phyloP scores from a whole-genome alignment of 2,888 invertebrate species.

The Drosophila hamatofila region DNA sequence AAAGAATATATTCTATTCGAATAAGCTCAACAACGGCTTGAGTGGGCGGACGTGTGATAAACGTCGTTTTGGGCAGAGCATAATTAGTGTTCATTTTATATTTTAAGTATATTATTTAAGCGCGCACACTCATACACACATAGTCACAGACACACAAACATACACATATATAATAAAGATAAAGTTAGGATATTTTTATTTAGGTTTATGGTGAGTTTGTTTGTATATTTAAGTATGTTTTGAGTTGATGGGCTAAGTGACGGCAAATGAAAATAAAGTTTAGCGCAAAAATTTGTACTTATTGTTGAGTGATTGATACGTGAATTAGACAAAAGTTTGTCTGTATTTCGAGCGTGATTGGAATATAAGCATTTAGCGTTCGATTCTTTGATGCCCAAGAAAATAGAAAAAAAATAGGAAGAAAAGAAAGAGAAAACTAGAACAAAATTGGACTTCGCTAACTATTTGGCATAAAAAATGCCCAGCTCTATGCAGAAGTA shows the following conservation, averaged over 20 bases:
- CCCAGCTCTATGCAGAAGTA: conserved; percentile 6
- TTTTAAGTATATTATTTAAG: conserved; percentile 17
- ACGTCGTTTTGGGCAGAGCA: conserved; percentile 16
- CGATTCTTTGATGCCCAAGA: conserved; percentile 42
- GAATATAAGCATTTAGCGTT: conserved; percentile 41
- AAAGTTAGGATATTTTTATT: conserved; percentile 17
- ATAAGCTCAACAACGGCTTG: not conserved
- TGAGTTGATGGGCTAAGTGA: conserved; percentile 39
- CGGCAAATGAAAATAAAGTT: conserved; percentile 58
- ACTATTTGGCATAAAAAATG: conserved; percentile 15
- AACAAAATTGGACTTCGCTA: not conserved
- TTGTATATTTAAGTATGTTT: conserved; percentile 22
- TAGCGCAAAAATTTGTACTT: conserved; percentile 51
- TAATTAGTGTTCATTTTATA: conserved; percentile 28
- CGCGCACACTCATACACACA: conserved; percentile 21
- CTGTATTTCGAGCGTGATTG: conserved; percentile 51
- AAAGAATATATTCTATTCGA: conserved; percentile 7
- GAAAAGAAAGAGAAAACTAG: not conserved
- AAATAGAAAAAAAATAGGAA: not conserved
- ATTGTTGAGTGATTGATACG: conserved; percentile 62
- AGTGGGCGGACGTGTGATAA: conserved; percentile 35
- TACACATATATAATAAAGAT: conserved; percentile 22
- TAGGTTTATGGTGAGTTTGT: conserved; percentile 8
- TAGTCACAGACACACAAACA: conserved; percentile 20
- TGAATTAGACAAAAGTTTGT: conserved; percentile 57